A percentile compares a stretch with the other conserved stretches of the same genome.
phyloP scores from a whole-genome alignment of 2,113 vertebrate genomes.

The Petroica traversi region DNA sequence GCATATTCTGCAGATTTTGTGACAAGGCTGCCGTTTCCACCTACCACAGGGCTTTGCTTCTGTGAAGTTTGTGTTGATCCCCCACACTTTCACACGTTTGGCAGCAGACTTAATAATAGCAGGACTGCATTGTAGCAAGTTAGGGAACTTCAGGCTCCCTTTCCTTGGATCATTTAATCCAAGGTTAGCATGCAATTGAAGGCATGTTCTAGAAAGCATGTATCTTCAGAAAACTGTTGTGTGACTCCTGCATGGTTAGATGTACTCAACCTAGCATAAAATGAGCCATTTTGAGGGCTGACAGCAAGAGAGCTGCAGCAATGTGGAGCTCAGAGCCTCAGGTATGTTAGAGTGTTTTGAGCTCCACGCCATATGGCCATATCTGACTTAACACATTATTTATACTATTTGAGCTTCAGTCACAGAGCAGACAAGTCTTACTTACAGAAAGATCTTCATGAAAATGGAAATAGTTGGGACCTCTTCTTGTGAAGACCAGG shows the following conservation, averaged over 20 bases:
- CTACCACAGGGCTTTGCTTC: slow-evolving; percentile 27
- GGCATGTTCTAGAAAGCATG: not conserved
- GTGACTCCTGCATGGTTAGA: not conserved
- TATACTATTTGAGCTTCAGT: not conserved
- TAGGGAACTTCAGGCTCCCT: not conserved
- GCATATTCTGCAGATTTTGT: not conserved
- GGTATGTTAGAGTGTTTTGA: not conserved
- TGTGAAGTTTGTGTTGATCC: not conserved
- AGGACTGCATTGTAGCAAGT: not conserved
- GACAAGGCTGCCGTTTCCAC: not conserved
- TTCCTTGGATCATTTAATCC: not conserved
- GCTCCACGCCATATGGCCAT: not conserved
- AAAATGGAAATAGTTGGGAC: not conserved
- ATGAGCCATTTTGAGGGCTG: not conserved
- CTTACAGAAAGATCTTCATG: not conserved
- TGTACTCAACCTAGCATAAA: not conserved
- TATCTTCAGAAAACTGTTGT: not conserved
- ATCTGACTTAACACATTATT: not conserved
- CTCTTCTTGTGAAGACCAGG: not conserved
- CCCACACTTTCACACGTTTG: slow-evolving; percentile 31
- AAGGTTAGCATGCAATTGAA: not conserved
- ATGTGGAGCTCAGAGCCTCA: not conserved
- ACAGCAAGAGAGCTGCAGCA: not conserved
- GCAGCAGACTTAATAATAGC: slow-evolving; percentile 49
- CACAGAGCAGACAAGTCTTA: not conserved